Evolutionary conservation across 2,113 vertebrate genomes (phyloP).

Genomic region (Colossoma macropomum): DNA sequence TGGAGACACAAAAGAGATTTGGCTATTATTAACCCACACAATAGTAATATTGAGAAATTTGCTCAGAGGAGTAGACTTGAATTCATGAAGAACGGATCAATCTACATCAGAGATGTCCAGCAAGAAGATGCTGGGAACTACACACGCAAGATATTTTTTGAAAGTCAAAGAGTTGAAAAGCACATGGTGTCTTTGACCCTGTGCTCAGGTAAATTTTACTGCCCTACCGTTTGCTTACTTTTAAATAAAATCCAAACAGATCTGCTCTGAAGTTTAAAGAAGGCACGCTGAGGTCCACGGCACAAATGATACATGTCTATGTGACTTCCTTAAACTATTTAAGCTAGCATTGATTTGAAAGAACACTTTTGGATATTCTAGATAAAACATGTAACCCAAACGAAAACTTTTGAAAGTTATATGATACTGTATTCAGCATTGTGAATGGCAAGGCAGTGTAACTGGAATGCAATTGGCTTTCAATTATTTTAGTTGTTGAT

Average conservation of each 20-base stretch:
- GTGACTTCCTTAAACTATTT: no score
- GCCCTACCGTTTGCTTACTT: not conserved
- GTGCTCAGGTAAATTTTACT: conserved; percentile 7
- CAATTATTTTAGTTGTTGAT: no score
- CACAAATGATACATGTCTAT: no score
- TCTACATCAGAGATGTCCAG: conserved; percentile 16
- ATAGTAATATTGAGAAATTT: not conserved
- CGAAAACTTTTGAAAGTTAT: no score
- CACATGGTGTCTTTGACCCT: conserved; percentile 1
- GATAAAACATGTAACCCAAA: no score
- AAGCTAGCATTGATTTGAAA: no score
- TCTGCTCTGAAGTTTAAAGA: not conserved
- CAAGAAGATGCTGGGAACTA: conserved; percentile 45
- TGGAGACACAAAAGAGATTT: conserved; percentile 39
- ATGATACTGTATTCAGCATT: no score
- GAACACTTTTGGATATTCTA: no score
- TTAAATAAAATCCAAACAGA: not conserved
- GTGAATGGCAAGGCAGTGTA: no score
- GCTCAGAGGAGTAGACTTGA: not conserved
- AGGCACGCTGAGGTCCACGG: not conserved
- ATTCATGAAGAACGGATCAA: conserved; percentile 32
- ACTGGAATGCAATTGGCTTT: no score
- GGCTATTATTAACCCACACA: not conserved
- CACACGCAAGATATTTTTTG: conserved; percentile 27
- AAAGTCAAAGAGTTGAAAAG: not conserved